Conservation (phyloP, 2,797 vertebrate species). For the Acipenser transmontanus region DNA sequence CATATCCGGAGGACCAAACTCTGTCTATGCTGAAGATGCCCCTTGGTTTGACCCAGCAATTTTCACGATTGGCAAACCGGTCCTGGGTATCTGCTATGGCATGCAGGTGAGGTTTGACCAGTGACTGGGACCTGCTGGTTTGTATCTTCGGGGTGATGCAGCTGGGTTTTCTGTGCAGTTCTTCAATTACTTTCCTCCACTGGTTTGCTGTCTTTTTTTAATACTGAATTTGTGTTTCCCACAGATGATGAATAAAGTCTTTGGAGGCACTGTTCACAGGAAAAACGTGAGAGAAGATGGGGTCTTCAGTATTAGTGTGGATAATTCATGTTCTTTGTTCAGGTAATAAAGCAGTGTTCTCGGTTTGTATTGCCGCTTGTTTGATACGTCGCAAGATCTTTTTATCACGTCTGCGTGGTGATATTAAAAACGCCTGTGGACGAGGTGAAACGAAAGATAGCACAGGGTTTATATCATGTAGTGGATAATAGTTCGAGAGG, state of each 20-base stretch:
- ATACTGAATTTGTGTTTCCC: constrained; percentile 17
- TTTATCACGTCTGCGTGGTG: no score
- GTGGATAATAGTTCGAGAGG: no score
- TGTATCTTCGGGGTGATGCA: constrained; percentile 65
- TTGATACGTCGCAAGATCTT: no score
- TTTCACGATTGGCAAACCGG: constrained; percentile 93
- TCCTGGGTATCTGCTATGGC: constrained; percentile 96
- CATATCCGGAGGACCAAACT: constrained; percentile 95
- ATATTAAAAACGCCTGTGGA: no score
- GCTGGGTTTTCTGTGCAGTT: constrained; percentile 49
- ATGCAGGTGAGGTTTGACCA: constrained; percentile 78
- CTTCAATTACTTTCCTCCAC: no score
- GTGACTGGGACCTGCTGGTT: background rate
- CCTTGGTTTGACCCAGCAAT: constrained; percentile 97
- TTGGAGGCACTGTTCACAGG: constrained; percentile 93
- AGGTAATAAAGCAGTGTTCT: constrained; percentile 71
- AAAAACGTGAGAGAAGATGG: constrained; percentile 93
- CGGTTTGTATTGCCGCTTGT: no score
- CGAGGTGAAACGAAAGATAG: no score
- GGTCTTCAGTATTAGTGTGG: constrained; percentile 86
- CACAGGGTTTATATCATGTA: no score
- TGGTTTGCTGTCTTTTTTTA: no score
- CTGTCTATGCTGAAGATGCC: constrained; percentile 95
- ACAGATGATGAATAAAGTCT: constrained; percentile 99
- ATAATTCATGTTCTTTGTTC: constrained; percentile 92